Percentiles rank a stretch among this genome's conserved stretches.
These are phyloP conservation scores for Paralvinella palmiformis DNA, from an alignment of 1,140 invertebrate genomes.

Conservation along the genomic window DNA sequence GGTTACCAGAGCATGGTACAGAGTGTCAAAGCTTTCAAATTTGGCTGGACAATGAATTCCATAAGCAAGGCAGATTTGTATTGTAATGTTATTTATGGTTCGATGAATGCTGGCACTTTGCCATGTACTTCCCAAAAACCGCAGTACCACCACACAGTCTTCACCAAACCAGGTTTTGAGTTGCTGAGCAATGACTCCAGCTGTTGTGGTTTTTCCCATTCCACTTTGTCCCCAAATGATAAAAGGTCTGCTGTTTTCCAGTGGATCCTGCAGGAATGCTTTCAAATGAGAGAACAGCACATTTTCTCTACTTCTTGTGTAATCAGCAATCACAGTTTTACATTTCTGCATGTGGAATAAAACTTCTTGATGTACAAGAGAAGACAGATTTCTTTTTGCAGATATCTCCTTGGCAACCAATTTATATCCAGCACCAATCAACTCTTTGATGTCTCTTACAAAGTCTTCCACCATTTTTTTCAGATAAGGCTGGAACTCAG, in stretches of 20 bases:
- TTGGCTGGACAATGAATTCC: neutral
- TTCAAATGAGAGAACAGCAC: slow-evolving; percentile 25
- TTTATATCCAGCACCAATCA: slow-evolving; percentile 25
- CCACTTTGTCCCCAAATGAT: slow-evolving; percentile 33
- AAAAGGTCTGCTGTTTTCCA: slow-evolving; percentile 25
- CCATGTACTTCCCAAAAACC: slow-evolving; percentile 34
- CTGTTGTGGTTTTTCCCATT: slow-evolving; percentile 33
- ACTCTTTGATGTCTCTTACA: slow-evolving; percentile 23
- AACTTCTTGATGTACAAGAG: slow-evolving; percentile 65
- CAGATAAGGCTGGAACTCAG: slow-evolving; percentile 26
- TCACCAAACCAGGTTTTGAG: slow-evolving; percentile 26
- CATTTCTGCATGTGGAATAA: slow-evolving; percentile 64
- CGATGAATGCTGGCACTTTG: slow-evolving; percentile 26
- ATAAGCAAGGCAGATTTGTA: slow-evolving; percentile 24
- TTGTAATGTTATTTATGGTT: slow-evolving; percentile 27
- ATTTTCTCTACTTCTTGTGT: slow-evolving; percentile 27
- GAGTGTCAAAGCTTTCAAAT: neutral
- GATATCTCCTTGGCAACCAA: slow-evolving; percentile 15
- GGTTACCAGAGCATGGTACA: slow-evolving; percentile 1
- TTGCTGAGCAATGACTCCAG: slow-evolving; percentile 32
- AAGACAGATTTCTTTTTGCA: neutral
- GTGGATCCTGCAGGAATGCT: slow-evolving; percentile 24
- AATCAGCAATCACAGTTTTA: slow-evolving; percentile 62
- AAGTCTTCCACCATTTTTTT: slow-evolving; percentile 30
- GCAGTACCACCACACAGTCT: slow-evolving; percentile 26